Evolutionary conservation across 2,113 vertebrate genomes (phyloP).

Genomic region (Neodontobutis hainanensis): DNA sequence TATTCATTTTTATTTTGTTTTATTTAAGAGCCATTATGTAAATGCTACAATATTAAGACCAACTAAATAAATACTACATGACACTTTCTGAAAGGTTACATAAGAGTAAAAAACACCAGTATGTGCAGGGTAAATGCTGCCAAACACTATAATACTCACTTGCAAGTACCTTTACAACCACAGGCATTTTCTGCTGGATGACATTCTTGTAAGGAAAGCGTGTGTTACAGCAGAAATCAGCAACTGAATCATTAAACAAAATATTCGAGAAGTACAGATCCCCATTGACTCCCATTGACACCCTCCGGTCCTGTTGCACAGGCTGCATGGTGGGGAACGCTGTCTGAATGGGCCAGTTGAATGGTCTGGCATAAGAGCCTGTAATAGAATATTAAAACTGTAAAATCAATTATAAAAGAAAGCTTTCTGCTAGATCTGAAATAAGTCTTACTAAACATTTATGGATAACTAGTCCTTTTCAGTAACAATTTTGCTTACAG

Average conservation of each 20-base stretch:
- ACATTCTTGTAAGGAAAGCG: constrained; percentile 93
- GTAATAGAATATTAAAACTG: constrained; percentile 9
- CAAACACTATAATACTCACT: constrained; percentile 81
- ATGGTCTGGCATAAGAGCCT: constrained; percentile 75
- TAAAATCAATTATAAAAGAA: not conserved
- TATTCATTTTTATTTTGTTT: too few species aligned
- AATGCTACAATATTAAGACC: too few species aligned
- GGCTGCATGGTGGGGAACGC: constrained; percentile 85
- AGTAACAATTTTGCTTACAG: constrained; percentile 76
- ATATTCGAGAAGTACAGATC: constrained; percentile 97
- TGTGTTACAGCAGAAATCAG: constrained; percentile 94
- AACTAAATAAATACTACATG: too few species aligned
- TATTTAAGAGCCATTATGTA: too few species aligned
- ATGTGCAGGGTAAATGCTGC: not conserved
- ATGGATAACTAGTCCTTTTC: not conserved
- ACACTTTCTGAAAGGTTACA: not conserved
- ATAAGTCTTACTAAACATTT: not conserved
- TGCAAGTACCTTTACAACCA: constrained; percentile 93
- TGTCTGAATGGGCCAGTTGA: constrained; percentile 76
- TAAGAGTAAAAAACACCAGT: not conserved
- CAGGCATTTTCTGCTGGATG: constrained; percentile 97
- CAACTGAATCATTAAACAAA: constrained; percentile 85
- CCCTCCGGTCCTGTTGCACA: constrained; percentile 89
- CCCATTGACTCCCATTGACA: constrained; percentile 92
- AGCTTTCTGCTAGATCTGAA: not conserved